Evolutionary conservation across 1,140 invertebrate species (phyloP).

Genomic region (Drosophila hydei): DNA sequence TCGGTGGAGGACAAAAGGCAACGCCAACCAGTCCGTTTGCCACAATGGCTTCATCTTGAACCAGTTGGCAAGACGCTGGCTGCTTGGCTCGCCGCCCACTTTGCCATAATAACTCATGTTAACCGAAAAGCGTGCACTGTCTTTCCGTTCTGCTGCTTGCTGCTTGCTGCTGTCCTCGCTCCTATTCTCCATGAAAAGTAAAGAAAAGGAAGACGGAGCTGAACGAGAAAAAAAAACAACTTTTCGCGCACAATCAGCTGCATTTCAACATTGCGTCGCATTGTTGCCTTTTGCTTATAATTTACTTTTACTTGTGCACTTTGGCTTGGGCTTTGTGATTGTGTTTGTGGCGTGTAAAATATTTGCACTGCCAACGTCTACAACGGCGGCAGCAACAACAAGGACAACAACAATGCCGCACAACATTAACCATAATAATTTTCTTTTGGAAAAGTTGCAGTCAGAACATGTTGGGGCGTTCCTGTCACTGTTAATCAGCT

Average conservation of each 20-base stretch:
- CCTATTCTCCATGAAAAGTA: slow-evolving; percentile 10
- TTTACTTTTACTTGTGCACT: slow-evolving; percentile 77
- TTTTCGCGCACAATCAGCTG: slow-evolving; percentile 81
- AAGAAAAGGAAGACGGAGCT: neutral
- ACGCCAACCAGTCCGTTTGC: slow-evolving; percentile 1
- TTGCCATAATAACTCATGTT: slow-evolving; percentile 78
- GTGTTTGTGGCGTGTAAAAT: slow-evolving; percentile 69
- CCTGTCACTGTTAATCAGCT: slow-evolving; percentile 74
- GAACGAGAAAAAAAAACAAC: slow-evolving; percentile 58
- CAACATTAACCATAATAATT: slow-evolving; percentile 77
- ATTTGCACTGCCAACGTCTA: slow-evolving; percentile 55
- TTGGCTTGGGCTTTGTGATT: slow-evolving; percentile 60
- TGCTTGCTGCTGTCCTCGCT: slow-evolving; percentile 5
- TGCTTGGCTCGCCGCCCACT: slow-evolving; percentile 38
- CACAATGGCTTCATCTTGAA: slow-evolving; percentile 55
- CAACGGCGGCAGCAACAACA: slow-evolving; percentile 14
- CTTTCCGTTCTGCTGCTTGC: slow-evolving; percentile 43
- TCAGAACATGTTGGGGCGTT: slow-evolving; percentile 35
- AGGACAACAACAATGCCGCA: slow-evolving; percentile 56
- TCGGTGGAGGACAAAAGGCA: slow-evolving; percentile 28
- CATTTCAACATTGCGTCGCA: slow-evolving; percentile 76
- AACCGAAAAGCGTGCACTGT: slow-evolving; percentile 74
- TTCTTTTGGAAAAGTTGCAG: slow-evolving; percentile 43
- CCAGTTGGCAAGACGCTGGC: slow-evolving; percentile 51
- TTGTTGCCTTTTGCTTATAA: slow-evolving; percentile 78